phyloP scores from a whole-genome alignment of 1,140 invertebrate genomes.

The Galleria mellonella region DNA sequence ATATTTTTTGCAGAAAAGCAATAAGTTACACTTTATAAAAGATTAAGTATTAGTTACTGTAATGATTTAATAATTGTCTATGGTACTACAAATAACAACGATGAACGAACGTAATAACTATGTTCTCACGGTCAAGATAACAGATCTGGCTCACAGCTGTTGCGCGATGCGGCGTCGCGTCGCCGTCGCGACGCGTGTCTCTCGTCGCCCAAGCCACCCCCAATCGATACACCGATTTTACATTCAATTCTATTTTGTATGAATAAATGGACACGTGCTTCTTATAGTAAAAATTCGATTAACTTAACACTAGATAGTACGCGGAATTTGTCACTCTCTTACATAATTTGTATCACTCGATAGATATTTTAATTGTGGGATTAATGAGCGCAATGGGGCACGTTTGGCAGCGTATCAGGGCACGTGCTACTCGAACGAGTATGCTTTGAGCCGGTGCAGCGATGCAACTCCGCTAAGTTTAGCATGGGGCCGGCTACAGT shows the following conservation, averaged over 20 bases:
- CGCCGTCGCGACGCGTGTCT: slow-evolving; percentile 30
- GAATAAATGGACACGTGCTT: neutral
- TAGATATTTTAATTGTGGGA: slow-evolving; percentile 14
- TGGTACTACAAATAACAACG: slow-evolving; percentile 18
- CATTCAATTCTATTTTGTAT: slow-evolving; percentile 15
- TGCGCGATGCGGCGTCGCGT: slow-evolving; percentile 35
- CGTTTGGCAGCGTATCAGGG: slow-evolving; percentile 19
- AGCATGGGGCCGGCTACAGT: slow-evolving; percentile 21
- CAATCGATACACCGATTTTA: slow-evolving; percentile 39
- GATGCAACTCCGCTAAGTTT: slow-evolving; percentile 43
- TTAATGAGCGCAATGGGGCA: slow-evolving; percentile 1
- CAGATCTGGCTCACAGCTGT: slow-evolving; percentile 53
- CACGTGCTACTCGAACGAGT: slow-evolving; percentile 18
- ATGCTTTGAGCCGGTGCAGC: slow-evolving; percentile 27
- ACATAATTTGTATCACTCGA: slow-evolving; percentile 24
- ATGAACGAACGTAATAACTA: slow-evolving; percentile 24
- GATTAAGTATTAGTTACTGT: slow-evolving; percentile 1
- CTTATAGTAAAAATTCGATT: neutral
- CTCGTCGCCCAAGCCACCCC: slow-evolving; percentile 41
- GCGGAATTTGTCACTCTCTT: slow-evolving; percentile 18
- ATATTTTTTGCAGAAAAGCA: no score
- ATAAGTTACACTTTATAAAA: no score
- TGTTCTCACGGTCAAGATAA: slow-evolving; percentile 67
- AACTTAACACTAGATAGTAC: slow-evolving; percentile 3
- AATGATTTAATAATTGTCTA: neutral